Conservation (phyloP, 2,888 invertebrate species). For the Zele albiditarsus region DNA sequence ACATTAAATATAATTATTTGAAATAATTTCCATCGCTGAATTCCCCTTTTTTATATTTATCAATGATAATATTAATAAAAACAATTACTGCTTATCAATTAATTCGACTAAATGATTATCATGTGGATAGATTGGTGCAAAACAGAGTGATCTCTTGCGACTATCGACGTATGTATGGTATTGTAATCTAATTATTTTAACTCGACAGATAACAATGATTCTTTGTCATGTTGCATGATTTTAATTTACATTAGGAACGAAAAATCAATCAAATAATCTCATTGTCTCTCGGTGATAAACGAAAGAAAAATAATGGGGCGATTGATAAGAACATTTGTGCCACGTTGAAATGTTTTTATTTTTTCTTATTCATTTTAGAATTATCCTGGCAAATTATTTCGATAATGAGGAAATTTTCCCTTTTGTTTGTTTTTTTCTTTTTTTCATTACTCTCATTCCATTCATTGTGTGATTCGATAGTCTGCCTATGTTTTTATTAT, state of each 20-base stretch:
- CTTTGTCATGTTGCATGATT: background rate
- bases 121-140: background rate
- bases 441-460: background rate
- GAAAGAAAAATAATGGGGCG: background rate
- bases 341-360: slow-evolving; percentile 3
- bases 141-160: background rate
- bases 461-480: background rate
- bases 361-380: background rate
- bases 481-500: background rate
- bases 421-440: background rate
- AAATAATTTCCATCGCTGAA: slow-evolving; percentile 5
- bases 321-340: slow-evolving; percentile 27
- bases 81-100: slow-evolving; percentile 9
- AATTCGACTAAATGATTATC: slow-evolving; percentile 1
- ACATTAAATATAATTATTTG: background rate
- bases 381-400: background rate
- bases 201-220: background rate
- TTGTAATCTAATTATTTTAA: background rate
- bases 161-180: background rate
- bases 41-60: slow-evolving; percentile 12
- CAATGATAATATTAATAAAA: slow-evolving; percentile 15
- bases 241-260: background rate
- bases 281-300: background rate
- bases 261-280: background rate
- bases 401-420: slow-evolving; percentile 9